These are phyloP conservation scores for Drosophila neocordata DNA, from an alignment of 1,140 invertebrate genomes.

Conservation along the genomic window DNA sequence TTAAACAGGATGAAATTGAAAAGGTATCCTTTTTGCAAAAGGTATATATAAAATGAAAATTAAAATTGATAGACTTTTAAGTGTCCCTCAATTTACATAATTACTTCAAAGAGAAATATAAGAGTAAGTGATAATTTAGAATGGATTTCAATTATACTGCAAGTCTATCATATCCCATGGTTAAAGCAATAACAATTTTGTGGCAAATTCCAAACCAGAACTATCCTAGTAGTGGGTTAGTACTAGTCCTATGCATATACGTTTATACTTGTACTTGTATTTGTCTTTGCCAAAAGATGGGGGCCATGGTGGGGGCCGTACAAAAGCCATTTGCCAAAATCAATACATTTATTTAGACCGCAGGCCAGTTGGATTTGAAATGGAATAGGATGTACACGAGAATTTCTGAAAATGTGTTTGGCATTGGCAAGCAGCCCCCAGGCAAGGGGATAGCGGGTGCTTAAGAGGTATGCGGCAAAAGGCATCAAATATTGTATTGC, in stretches of 20 bases:
- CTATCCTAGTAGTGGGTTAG: background rate
- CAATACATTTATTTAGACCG: conserved; percentile 78
- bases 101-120: background rate
- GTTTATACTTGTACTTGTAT: background rate
- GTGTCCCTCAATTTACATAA: conserved; percentile 27
- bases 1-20: background rate
- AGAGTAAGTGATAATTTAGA: background rate
- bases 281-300: background rate
- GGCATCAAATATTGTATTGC: conserved; percentile 47
- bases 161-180: background rate
- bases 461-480: background rate
- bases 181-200: too few relatives aligned
- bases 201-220: background rate
- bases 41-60: conserved; percentile 10
- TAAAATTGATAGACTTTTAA: conserved; percentile 33
- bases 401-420: conserved; percentile 61
- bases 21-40: background rate
- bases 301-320: conserved; percentile 14
- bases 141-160: background rate
- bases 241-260: background rate
- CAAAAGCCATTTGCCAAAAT: conserved; percentile 77
- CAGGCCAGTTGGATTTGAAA: conserved; percentile 43
- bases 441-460: background rate
- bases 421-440: conserved; percentile 34
- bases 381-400: conserved; percentile 48